Evolutionary conservation across 2,113 vertebrate species (phyloP).

Genomic region (Antechinus stuartii): DNA sequence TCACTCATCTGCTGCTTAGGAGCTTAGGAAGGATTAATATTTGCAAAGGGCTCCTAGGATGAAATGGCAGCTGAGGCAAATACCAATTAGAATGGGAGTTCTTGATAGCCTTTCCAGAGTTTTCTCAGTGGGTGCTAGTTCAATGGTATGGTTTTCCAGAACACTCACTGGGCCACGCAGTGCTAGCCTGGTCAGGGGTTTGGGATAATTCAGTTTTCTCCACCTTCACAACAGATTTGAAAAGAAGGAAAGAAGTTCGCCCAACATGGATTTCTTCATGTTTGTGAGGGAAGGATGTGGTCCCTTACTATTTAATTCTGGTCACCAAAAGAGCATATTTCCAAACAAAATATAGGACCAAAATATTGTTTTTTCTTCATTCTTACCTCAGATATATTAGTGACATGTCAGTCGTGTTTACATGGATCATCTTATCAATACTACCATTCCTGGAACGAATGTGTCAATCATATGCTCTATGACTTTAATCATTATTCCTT

Average conservation of each 20-base stretch:
- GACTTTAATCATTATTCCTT: background rate
- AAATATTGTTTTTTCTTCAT: background rate
- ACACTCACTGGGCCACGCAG: background rate
- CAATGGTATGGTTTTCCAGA: background rate
- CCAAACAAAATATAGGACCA: background rate
- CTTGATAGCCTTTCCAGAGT: background rate
- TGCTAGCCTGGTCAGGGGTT: background rate
- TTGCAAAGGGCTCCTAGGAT: background rate
- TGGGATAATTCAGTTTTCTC: background rate
- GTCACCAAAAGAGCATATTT: background rate
- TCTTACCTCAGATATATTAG: background rate
- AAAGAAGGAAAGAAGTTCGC: background rate
- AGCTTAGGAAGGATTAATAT: constrained; percentile 4
- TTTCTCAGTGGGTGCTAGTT: background rate
- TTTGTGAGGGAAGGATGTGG: background rate
- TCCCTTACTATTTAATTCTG: background rate
- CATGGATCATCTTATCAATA: background rate
- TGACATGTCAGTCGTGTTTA: background rate
- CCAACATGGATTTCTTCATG: background rate
- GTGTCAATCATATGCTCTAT: background rate
- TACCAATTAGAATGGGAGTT: background rate
- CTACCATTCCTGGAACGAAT: background rate
- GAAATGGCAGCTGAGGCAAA: background rate
- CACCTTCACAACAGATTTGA: background rate
- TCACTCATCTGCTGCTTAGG: constrained; percentile 2